A percentile compares a stretch with the other conserved stretches of the same genome.
Conservation (phyloP, 2,888 invertebrate species). For the Hypercompe scribonia region DNA sequence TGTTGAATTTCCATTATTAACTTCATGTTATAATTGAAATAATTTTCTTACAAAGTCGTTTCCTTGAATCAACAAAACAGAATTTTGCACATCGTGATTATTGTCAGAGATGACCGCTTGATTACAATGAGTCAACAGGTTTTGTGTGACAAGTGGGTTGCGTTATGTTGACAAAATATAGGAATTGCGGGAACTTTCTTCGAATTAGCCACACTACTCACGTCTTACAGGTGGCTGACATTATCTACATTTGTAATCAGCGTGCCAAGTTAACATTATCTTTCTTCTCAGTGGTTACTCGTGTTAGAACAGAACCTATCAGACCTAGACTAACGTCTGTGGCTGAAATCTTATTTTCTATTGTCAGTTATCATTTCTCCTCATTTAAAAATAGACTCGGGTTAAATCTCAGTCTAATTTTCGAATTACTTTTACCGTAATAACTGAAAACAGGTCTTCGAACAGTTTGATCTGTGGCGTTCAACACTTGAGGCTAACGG, state of each 20-base stretch:
- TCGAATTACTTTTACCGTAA: not conserved
- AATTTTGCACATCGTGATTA: constrained; percentile 52
- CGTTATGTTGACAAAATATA: constrained; percentile 53
- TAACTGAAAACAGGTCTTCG: not conserved
- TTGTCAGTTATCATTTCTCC: not conserved
- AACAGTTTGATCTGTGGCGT: not conserved
- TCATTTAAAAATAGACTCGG: not conserved
- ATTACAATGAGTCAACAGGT: constrained; percentile 48
- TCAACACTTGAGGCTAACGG: too few species aligned
- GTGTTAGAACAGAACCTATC: not conserved
- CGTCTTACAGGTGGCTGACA: constrained; percentile 50
- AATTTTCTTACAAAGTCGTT: not conserved
- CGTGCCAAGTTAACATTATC: constrained; percentile 38
- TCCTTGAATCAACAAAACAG: constrained; percentile 7
- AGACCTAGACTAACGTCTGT: not conserved
- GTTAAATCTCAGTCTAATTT: not conserved
- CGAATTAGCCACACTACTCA: constrained; percentile 59
- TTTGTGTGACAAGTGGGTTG: constrained; percentile 47
- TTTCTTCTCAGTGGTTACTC: constrained; percentile 44
- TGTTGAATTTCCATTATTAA: not conserved
- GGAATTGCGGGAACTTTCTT: constrained; percentile 59
- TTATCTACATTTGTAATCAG: constrained; percentile 57
- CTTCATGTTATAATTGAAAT: not conserved
- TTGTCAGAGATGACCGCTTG: constrained; percentile 44
- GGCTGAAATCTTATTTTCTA: not conserved